Evolutionary conservation across 2,113 vertebrate species (phyloP).

Genomic region (Corydoras maculifer): DNA sequence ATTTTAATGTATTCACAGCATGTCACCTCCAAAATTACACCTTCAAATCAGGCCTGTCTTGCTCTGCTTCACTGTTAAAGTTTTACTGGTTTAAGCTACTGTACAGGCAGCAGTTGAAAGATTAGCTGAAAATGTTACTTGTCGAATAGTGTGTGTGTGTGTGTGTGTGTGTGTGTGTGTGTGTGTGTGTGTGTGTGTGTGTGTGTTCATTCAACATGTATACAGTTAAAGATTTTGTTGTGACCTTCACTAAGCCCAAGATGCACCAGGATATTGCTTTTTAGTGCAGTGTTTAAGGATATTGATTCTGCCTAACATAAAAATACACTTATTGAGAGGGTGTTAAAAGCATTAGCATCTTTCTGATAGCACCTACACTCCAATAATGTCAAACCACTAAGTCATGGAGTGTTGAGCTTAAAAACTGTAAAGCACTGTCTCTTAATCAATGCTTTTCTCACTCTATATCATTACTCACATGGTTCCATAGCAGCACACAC

Average conservation of each 20-base stretch:
- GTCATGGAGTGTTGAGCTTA: conserved; percentile 36
- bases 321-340: conserved; percentile 41
- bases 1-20: conserved; percentile 46
- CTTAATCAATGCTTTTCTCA: conserved; percentile 42
- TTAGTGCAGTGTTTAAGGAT: conserved; percentile 28
- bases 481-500: neutral
- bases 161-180: neutral
- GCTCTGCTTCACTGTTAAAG: conserved; percentile 36
- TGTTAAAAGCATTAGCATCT: conserved; percentile 40
- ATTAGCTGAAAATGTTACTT: conserved; percentile 18
- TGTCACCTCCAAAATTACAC: conserved; percentile 44
- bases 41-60: conserved; percentile 32
- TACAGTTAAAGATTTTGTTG: conserved; percentile 23
- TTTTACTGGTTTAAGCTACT: conserved; percentile 36
- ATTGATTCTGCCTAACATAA: conserved; percentile 41
- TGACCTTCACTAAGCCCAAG: conserved; percentile 15
- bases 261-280: conserved; percentile 19
- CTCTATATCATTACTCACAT: conserved; percentile 33
- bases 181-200: conserved; percentile 1
- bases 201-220: conserved; percentile 11
- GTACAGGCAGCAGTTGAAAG: conserved; percentile 26
- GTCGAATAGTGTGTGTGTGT: neutral
- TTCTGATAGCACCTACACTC: conserved; percentile 38
- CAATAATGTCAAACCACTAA: conserved; percentile 30
- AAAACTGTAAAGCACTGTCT: conserved; percentile 36